Percentiles rank a stretch among this genome's conserved stretches.
phyloP scores from a whole-genome alignment of 2,113 vertebrate genomes.

The Eulemur rufifrons region DNA sequence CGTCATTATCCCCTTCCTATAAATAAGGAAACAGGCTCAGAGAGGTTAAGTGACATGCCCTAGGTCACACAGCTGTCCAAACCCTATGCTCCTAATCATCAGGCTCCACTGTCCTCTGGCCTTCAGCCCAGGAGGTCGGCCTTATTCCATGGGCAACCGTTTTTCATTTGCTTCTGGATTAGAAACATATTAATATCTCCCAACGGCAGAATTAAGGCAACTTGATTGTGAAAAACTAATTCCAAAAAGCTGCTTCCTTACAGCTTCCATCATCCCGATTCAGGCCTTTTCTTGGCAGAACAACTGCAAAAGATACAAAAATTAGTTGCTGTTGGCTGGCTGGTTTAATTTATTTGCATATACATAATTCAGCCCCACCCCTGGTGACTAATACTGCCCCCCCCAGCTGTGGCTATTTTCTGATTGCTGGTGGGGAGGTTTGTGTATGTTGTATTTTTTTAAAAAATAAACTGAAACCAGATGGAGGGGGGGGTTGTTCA shows the following conservation, averaged over 20 bases:
- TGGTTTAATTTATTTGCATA: constrained; percentile 74
- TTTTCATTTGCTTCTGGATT: constrained; percentile 8
- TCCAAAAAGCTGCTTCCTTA: constrained; percentile 59
- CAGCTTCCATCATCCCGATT: constrained; percentile 41
- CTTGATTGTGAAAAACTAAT: constrained; percentile 59
- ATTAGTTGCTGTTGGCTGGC: constrained; percentile 66
- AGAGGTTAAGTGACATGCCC: background rate
- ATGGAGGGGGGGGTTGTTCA: constrained; percentile 69
- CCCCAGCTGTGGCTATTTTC: constrained; percentile 51
- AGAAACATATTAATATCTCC: constrained; percentile 44
- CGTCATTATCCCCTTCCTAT: background rate
- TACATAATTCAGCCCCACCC: constrained; percentile 68
- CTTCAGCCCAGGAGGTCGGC: background rate
- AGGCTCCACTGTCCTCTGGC: background rate
- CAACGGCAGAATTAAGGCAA: constrained; percentile 50
- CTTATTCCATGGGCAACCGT: background rate
- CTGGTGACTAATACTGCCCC: constrained; percentile 57
- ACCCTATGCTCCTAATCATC: background rate
- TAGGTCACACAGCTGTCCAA: background rate
- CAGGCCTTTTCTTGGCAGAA: constrained; percentile 72
- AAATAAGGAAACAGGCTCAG: background rate
- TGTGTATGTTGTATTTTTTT: constrained; percentile 51
- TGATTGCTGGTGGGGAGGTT: constrained; percentile 71
- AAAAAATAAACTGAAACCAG: constrained; percentile 77
- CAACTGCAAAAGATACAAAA: constrained; percentile 71